Conservation (phyloP, 2,888 invertebrate genomes). For the Drosophila algonquin region DNA sequence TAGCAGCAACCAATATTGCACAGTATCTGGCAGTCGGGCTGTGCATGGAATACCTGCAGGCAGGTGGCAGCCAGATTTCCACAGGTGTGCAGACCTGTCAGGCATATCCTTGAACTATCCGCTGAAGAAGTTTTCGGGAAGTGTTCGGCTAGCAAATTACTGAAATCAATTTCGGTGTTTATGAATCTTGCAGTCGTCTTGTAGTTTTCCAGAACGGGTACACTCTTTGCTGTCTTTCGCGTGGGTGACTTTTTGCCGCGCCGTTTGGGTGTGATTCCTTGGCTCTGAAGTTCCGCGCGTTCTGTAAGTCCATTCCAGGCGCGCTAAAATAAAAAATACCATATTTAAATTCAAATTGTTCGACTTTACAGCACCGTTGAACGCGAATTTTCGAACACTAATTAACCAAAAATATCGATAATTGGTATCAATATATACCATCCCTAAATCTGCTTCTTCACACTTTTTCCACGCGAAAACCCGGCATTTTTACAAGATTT, state of each 20-base stretch:
- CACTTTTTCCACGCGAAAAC: conserved; percentile 20
- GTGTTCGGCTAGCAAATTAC: conserved; percentile 84
- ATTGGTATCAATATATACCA: background rate
- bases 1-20: conserved; percentile 96
- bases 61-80: conserved; percentile 91
- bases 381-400: background rate
- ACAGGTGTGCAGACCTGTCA: conserved; percentile 94
- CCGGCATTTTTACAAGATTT: background rate
- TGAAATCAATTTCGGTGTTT: conserved; percentile 86
- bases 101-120: conserved; percentile 83
- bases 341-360: background rate
- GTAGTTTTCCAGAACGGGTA: conserved; percentile 82
- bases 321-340: conserved; percentile 82
- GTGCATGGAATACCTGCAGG: conserved; percentile 88
- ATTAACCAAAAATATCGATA: background rate
- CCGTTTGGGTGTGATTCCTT: conserved; percentile 79
- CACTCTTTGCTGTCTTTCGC: conserved; percentile 19
- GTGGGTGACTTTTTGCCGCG: conserved; percentile 67
- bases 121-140: conserved; percentile 83
- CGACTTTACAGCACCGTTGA: background rate
- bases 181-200: conserved; percentile 87
- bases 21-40: conserved; percentile 86
- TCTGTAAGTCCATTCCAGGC: conserved; percentile 86
- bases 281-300: conserved; percentile 84
- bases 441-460: background rate